Evolutionary conservation across 2,113 vertebrate species (phyloP).

Genomic region (Syngnathus floridae): DNA sequence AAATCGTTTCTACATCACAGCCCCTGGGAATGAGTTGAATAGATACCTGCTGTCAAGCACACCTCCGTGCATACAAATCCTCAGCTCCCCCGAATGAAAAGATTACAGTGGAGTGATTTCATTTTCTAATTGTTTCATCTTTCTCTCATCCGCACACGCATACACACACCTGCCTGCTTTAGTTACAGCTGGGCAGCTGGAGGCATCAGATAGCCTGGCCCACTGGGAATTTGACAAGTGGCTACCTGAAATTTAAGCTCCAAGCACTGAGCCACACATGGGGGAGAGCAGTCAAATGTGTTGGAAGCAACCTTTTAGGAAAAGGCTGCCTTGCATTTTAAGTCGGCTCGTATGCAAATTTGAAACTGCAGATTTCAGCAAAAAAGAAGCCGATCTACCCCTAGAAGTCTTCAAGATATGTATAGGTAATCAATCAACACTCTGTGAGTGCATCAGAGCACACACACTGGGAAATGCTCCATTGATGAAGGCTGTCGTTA

Average conservation of each 20-base stretch:
- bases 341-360: background rate
- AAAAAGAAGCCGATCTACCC: constrained; percentile 10
- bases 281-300: constrained; percentile 8
- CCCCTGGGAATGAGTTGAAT: background rate
- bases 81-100: constrained; percentile 37
- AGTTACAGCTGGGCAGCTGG: constrained; percentile 57
- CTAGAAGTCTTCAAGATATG: background rate
- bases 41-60: constrained; percentile 10
- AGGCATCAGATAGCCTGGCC: constrained; percentile 63
- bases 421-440: constrained; percentile 17
- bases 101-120: constrained; percentile 56
- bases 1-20: too few relatives aligned
- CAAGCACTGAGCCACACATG: constrained; percentile 21
- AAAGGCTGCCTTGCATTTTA: constrained; percentile 4
- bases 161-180: constrained; percentile 36
- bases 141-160: constrained; percentile 7
- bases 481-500: constrained; percentile 21
- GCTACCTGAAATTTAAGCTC: constrained; percentile 56
- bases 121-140: constrained; percentile 50
- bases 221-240: constrained; percentile 44
- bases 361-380: constrained; percentile 13
- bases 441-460: constrained; percentile 2
- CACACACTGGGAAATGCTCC: background rate
- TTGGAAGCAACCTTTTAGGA: constrained; percentile 6
- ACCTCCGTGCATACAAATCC: constrained; percentile 18